phyloP scores from a whole-genome alignment of 2,113 vertebrate genomes.

The Vulpes vulpes region DNA sequence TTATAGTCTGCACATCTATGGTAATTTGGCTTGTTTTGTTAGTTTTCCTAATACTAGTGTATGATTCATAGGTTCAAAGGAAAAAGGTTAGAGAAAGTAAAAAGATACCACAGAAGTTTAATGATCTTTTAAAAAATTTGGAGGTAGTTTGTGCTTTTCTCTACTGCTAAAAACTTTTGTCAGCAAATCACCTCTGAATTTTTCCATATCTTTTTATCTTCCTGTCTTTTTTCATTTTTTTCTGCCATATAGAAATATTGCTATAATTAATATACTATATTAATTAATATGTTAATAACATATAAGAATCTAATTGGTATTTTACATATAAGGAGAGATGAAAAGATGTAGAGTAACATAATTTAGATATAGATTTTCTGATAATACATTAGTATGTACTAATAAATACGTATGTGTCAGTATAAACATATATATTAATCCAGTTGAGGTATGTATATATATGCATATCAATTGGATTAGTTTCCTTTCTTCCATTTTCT shows the following conservation, averaged over 20 bases:
- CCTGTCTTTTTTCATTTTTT: background rate
- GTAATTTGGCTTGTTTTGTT: background rate
- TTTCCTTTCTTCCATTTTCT: background rate
- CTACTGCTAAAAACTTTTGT: slow-evolving; percentile 2
- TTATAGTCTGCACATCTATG: background rate
- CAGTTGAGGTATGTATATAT: background rate
- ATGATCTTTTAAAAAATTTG: background rate
- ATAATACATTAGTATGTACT: background rate
- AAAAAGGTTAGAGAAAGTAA: background rate
- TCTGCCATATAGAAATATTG: background rate
- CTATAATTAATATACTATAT: background rate
- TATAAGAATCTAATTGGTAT: background rate
- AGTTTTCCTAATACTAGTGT: background rate
- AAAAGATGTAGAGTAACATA: background rate
- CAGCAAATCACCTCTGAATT: background rate
- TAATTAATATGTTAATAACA: background rate
- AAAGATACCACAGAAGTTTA: background rate
- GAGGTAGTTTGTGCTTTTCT: background rate
- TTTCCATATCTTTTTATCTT: background rate
- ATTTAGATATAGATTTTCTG: background rate
- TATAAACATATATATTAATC: background rate
- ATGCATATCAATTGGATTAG: background rate
- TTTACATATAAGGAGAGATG: background rate
- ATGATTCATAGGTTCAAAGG: background rate
- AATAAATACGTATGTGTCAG: background rate